These are phyloP conservation scores for Chelonus insularis DNA, from an alignment of 1,140 invertebrate species.

Conservation along the genomic window DNA sequence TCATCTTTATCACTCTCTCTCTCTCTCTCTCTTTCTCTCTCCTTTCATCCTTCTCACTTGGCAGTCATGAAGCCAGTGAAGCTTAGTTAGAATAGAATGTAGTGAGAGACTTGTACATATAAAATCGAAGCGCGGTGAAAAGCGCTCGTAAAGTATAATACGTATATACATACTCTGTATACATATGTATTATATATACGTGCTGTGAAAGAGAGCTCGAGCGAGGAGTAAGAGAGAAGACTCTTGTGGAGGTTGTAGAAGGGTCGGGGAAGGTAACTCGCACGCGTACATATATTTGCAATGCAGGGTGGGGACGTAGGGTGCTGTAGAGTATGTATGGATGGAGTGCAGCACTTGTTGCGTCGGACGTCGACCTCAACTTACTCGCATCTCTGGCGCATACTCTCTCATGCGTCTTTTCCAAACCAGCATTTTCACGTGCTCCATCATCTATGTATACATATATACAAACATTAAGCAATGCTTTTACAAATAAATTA, in stretches of 20 bases:
- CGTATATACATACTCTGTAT: no score
- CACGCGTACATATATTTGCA: conserved; percentile 3
- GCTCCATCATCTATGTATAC: background rate
- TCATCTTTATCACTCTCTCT: conserved; percentile 7
- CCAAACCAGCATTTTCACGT: conserved; percentile 4
- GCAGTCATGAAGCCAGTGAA: background rate
- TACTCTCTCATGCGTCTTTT: conserved; percentile 4
- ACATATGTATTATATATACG: background rate
- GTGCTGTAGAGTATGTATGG: conserved; percentile 28
- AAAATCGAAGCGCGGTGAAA: no score
- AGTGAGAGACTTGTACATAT: no score
- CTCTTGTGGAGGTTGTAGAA: background rate
- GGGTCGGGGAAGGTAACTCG: background rate
- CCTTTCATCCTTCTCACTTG: no score
- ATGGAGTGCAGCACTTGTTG: conserved; percentile 56
- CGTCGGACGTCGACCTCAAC: conserved; percentile 56
- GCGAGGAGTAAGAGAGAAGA: background rate
- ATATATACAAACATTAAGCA: no score
- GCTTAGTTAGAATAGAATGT: background rate
- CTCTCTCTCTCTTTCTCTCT: background rate
- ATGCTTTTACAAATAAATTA: no score
- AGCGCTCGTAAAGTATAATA: no score
- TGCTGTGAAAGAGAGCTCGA: background rate
- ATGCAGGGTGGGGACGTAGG: conserved; percentile 26
- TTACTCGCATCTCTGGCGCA: conserved; percentile 35